phyloP scores from a whole-genome alignment of 2,888 invertebrate genomes.

The Hoplodrina ambigua region DNA sequence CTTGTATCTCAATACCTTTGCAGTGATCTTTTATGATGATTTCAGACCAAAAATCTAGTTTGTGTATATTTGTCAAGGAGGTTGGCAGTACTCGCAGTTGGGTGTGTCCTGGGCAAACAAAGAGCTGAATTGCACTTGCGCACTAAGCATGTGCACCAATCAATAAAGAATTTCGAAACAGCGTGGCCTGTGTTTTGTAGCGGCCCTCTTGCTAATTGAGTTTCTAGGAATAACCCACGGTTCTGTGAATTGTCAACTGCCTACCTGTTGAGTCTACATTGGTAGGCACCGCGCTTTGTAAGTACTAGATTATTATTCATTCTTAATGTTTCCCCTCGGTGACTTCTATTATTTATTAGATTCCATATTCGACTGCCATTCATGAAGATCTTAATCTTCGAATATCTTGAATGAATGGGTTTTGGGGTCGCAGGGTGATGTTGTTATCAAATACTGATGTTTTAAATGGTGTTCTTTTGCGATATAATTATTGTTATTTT shows the following conservation, averaged over 20 bases:
- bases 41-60: background rate
- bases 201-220: background rate
- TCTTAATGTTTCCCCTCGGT: background rate
- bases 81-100: background rate
- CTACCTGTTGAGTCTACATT: constrained; percentile 18
- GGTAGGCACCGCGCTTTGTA: background rate
- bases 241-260: constrained; percentile 6
- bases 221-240: background rate
- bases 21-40: background rate
- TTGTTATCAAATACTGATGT: background rate
- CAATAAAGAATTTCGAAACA: constrained; percentile 34
- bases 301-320: constrained; percentile 15
- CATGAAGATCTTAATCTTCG: background rate
- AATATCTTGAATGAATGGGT: background rate
- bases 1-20: too few relatives aligned
- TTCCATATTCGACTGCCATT: background rate
- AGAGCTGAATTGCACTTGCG: constrained; percentile 50
- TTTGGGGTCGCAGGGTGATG: background rate
- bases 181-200: background rate
- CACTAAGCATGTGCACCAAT: constrained; percentile 42
- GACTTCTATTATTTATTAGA: background rate
- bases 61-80: background rate
- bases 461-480: background rate
- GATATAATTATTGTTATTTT: background rate
- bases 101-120: constrained; percentile 28